These are phyloP conservation scores for Rhagonycha lutea DNA, from an alignment of 2,888 invertebrate species.

Conservation along the genomic window DNA sequence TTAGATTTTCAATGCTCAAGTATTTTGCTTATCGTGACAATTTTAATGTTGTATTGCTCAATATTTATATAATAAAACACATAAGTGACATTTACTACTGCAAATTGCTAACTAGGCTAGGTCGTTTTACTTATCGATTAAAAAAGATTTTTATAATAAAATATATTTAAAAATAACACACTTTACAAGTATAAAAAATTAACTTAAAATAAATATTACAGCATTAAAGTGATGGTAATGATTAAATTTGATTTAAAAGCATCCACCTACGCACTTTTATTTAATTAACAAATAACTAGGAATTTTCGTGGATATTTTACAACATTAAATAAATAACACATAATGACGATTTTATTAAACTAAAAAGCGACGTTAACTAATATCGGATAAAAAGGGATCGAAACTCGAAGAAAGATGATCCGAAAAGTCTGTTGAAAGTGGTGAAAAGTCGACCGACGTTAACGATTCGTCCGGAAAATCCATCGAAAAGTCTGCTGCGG, in stretches of 20 bases:
- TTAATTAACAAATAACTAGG: slow-evolving; percentile 11
- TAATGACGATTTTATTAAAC: background rate
- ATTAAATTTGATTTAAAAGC: slow-evolving; percentile 12
- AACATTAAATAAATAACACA: slow-evolving; percentile 29
- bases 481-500: slow-evolving; percentile 50
- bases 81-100: slow-evolving; percentile 13
- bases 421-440: slow-evolving; percentile 49
- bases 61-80: slow-evolving; percentile 15
- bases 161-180: slow-evolving; percentile 5
- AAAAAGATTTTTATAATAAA: background rate
- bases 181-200: slow-evolving; percentile 13
- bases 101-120: slow-evolving; percentile 10
- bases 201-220: slow-evolving; percentile 20
- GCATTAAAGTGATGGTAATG: slow-evolving; percentile 11
- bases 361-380: slow-evolving; percentile 32
- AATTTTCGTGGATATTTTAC: slow-evolving; percentile 19
- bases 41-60: slow-evolving; percentile 8
- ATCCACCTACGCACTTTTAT: slow-evolving; percentile 10
- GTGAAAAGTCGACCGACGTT: slow-evolving; percentile 49
- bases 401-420: slow-evolving; percentile 47
- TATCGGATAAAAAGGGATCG: slow-evolving; percentile 49
- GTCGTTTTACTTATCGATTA: background rate
- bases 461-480: slow-evolving; percentile 51
- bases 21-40: slow-evolving; percentile 11
- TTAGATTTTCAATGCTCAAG: slow-evolving; percentile 9